Base-by-base conservation (phyloP, 35 echinoderm and acorn worm genomes). In the Diadema setosum region DNA sequence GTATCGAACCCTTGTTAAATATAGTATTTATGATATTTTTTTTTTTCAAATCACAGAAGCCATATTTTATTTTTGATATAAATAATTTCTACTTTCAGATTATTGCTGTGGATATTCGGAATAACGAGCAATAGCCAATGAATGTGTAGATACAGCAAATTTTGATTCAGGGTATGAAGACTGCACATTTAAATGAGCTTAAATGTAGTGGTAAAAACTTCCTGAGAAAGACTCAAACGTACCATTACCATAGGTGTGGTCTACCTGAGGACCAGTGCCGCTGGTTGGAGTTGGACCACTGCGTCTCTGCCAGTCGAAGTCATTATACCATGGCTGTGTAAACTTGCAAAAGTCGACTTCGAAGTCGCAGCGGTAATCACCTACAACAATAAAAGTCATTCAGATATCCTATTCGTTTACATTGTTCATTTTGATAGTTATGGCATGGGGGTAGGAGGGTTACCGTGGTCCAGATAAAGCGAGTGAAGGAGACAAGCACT, bases 311-410 rank as follows among this genome's bases (percentile, higher is more conserved):
- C 96, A 98, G 57, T 98, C 81, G 70, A 98, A 94, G 23, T 91
- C 85, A 64, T 98, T 86, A 61, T 94, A 84, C 3, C 2, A 59
- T 3, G 92, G 61, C 34, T 98, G 96, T 2, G 63, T 85, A 81
- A 83, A 98, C 1, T 15, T 39, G 55, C 88, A 94, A 40, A 90
- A 64, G 4, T 74, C 52, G 5, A 9, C 44, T 59, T 98, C 88
- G 76, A 98, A 98, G 61, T 98, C 85, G 86, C 96, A 98, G 70
- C 70, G 37, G 70, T 76, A 76, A n/a, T n/a, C n/a, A n/a, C n/a
- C n/a, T n/a, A n/a, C n/a, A n/a, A n/a, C n/a, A n/a, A n/a, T n/a
- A n/a, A n/a, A n/a, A n/a, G n/a, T n/a, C n/a, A n/a, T n/a, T n/a
- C n/a, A n/a, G n/a, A n/a, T n/a, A n/a, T n/a, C n/a, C n/a, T n/a